A percentile compares a stretch with the other conserved stretches of the same genome.
Conservation (phyloP, 2,797 vertebrate species). For the Odontamblyopus lacepedii region DNA sequence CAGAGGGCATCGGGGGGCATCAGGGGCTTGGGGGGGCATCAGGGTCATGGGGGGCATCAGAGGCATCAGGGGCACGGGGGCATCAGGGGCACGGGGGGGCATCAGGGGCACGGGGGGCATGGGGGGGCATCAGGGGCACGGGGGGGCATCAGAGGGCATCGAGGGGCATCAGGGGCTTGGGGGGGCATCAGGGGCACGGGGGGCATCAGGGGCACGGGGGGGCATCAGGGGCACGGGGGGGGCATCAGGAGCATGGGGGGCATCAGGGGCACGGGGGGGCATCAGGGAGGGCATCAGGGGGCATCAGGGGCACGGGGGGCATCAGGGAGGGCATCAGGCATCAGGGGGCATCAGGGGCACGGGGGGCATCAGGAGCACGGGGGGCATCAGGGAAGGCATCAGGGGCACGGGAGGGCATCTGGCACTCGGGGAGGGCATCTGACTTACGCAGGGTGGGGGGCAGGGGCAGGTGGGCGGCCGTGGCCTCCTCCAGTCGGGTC, state of each 20-base stretch:
- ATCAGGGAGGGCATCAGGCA: not conserved
- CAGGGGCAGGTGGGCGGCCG: conserved; percentile 69
- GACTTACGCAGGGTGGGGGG: conserved; percentile 68
- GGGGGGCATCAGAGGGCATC: not conserved
- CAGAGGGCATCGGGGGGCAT: not conserved
- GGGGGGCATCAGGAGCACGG: too few species aligned
- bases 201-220: not conserved
- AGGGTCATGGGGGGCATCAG: not conserved
- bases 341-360: too few species aligned
- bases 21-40: too few species aligned
- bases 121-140: too few species aligned
- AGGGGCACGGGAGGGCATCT: not conserved
- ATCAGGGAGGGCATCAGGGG: not conserved
- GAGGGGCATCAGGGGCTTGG: conserved; percentile 29
- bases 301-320: too few species aligned
- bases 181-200: conserved; percentile 64
- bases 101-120: not conserved
- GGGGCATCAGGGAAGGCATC: not conserved
- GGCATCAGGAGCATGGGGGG: not conserved
- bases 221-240: not conserved
- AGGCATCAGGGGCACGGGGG: too few species aligned
- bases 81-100: too few species aligned
- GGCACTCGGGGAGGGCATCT: not conserved
- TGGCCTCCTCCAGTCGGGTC: conserved; percentile 62
- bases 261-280: not conserved